A percentile compares a stretch with the other conserved stretches of the same genome.
Conservation (phyloP, 2,113 vertebrate species). For the Tricholaema leucomelas region DNA sequence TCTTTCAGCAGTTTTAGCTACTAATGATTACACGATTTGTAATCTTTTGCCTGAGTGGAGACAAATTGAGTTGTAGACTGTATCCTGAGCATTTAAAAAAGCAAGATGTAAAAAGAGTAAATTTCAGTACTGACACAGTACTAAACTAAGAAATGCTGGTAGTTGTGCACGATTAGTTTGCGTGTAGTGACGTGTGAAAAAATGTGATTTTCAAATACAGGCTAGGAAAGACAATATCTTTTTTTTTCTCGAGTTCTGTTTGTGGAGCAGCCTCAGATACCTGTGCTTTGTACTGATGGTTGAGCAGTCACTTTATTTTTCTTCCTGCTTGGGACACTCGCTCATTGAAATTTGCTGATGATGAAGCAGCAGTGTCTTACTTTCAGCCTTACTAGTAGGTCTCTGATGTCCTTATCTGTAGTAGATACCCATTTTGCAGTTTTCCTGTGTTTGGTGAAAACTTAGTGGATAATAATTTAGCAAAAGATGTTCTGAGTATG, state of each 20-base stretch:
- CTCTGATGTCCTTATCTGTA: background rate
- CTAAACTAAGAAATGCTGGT: background rate
- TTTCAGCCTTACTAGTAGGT: background rate
- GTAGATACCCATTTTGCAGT: background rate
- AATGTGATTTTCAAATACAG: background rate
- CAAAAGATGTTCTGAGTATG: background rate
- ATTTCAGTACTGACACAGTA: background rate
- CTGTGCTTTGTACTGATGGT: background rate
- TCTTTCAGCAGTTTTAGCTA: background rate
- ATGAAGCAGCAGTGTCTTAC: background rate
- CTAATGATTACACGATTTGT: background rate
- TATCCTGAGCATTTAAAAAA: background rate
- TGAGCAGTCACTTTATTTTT: background rate
- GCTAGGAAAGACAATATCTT: background rate
- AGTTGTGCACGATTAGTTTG: background rate
- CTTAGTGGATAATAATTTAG: background rate
- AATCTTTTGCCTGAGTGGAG: background rate
- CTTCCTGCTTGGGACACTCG: background rate
- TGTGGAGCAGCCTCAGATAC: background rate
- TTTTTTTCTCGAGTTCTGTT: background rate
- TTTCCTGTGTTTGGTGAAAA: background rate
- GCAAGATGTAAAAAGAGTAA: background rate
- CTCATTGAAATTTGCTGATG: background rate
- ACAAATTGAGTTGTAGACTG: background rate
- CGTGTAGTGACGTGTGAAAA: fast-evolving